Evolutionary conservation across 2,888 invertebrate genomes (phyloP), one percentile per base, ranked within the genome.

Genomic region (Dorcus hopei): DNA sequence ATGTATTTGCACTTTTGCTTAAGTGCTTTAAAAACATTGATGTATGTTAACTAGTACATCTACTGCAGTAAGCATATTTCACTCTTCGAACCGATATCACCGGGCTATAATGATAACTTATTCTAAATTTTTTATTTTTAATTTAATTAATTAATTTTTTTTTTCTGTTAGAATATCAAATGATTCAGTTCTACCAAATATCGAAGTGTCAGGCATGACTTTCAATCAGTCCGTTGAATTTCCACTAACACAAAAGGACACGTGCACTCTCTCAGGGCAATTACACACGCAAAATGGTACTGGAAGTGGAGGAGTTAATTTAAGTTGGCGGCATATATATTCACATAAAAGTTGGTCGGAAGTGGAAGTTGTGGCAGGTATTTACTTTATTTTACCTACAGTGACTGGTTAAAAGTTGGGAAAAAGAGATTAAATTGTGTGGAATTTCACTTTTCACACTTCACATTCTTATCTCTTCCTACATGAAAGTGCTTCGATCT

Each of bases 211-310:
- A n/a, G 92, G 92, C 8, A 94, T 97, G 91, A 90, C 89, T 48
- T 90, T 97, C 72, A 87, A 89, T 16, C 96, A 97, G 75, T 95
- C 95, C 0, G 92, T 97, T 49, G 96, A 97, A 76, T 91, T 94
- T 48, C 97, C 97, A 0, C 80, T 97, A 23, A 95, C 95, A 0
- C 79, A 88, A 52, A 87, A 88, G 68, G 93, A 97, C 70, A 95
- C 94, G 0, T 85, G 91, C 65, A 89, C 89, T 0, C 80, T 97
- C 69, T 88, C 91, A 8, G 94, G 94, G 6, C 88, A 90, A 69
- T 82, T 94, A 54, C 88, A 86, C 55, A 91, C 93, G 1, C 90
- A 93, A 67, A 97, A 97, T 82, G 96, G 97, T 14, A 91, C 87
- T 62, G 94, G 94, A 43, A 82, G 83, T 33, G 91, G 93, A 0